Percentiles rank a stretch among this genome's conserved stretches.
phyloP scores from a whole-genome alignment of 2,113 vertebrate genomes.

The Aplodontia rufa region DNA sequence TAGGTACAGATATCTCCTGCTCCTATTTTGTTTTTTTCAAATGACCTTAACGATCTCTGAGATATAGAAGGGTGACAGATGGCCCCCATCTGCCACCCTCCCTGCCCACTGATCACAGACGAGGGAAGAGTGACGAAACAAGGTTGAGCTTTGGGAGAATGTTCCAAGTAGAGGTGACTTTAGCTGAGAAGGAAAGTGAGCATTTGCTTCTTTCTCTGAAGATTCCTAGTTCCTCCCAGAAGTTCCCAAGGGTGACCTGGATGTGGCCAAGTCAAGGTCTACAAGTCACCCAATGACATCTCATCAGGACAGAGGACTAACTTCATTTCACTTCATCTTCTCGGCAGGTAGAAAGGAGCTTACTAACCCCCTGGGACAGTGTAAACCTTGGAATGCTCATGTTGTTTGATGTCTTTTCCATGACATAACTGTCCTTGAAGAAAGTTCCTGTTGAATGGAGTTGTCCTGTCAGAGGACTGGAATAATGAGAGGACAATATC shows the following conservation, averaged over 20 bases:
- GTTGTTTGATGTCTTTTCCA: neutral
- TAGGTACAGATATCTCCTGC: neutral
- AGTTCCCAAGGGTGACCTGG: neutral
- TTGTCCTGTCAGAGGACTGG: neutral
- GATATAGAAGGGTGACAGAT: neutral
- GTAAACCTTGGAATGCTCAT: neutral
- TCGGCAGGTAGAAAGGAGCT: neutral
- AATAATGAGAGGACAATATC: constrained; percentile 13
- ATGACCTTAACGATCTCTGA: neutral
- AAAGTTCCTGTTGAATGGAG: neutral
- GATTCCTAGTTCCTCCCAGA: neutral
- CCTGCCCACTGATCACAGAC: neutral
- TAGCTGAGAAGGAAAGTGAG: neutral
- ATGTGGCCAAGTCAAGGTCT: neutral
- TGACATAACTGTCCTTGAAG: neutral
- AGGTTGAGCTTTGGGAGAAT: neutral
- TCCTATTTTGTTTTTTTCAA: neutral
- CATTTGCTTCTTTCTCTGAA: neutral
- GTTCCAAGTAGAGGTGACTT: neutral
- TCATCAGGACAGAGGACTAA: neutral
- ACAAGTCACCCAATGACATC: neutral
- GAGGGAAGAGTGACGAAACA: neutral
- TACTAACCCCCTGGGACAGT: neutral
- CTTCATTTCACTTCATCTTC: neutral
- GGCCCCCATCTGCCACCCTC: neutral